Evolutionary conservation across 2,888 invertebrate genomes (phyloP), one percentile per base, ranked within the genome.

Genomic region (Hirtodrosophila trivittata): DNA sequence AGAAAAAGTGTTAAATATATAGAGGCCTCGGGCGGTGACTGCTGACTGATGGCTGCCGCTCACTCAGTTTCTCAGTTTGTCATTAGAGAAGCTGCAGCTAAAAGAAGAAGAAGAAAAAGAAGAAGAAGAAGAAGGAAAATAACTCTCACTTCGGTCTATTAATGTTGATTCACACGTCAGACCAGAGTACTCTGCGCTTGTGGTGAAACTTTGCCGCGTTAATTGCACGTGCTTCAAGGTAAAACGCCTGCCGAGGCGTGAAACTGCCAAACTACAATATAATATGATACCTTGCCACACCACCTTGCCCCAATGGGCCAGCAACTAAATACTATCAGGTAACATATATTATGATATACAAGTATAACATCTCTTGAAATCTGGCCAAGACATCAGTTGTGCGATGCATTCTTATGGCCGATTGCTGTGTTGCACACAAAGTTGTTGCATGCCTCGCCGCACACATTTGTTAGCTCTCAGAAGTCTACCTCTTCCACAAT

Each of bases 81-180:
- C 32, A 45, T 45, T 45, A 45, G 32, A 13, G 25, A 51, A 33
- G 33, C 46, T 43, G 21, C 32, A 25, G 51, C 59, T 55, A 63
- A 59, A 66, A 66, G 28, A 1, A n/a, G 9, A 8, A 28, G 9
- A 9, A 9, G 28, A 28, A 5, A 28, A 28, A 28, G 8, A 21
- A 21, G 2, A 21, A 21, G 28, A 7, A 5, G 28, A 28, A 28
- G 9, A 9, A 9, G 28, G n/a, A 2, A 28, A 28, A 28, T 3
- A 67, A 69, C 66, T 75, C 69, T 83, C 83, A 83, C 83, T 69
- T 80, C 76, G 80, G 59, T 66, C 76, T 80, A 83, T 74, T 86
- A 83, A 82, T 84, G 83, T 83, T 78, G 76, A 82, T 78, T 83
- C 65, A 83, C 86, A 77, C 75, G 74, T 60, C 68, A 59, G 73